Evolutionary conservation across 2,797 vertebrate genomes (phyloP), one percentile per base, ranked within the genome.

Genomic region (Epinephelus awoara): DNA sequence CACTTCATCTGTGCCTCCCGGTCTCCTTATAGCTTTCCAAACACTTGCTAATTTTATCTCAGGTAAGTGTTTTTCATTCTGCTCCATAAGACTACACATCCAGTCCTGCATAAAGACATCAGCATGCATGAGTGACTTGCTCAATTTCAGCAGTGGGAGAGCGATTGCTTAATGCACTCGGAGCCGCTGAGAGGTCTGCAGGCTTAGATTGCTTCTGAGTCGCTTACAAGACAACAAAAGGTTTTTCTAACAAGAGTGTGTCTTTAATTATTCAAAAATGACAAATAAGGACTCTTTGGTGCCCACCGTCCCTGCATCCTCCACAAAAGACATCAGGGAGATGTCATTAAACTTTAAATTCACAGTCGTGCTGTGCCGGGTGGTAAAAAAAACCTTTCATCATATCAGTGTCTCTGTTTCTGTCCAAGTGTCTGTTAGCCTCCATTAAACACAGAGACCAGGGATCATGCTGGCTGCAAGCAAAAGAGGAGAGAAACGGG

Each of bases 201-300:
- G 65, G 66, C 75, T 85, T 18, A 62, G 82, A 88, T 79, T 87
- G 75, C 82, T 59, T 89, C 27, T 3, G 65, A 86, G 89, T 87
- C 85, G 25, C 59, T 80, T 85, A 83, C 85, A 70, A 82, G 75
- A 91, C 87, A 89, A 92, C 90, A 90, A 86, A 91, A 89, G 86
- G 19, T 79, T 89, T 87, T 85, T 81, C 83, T 82, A 85, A 91
- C 90, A 91, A 83, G 85, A 85, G 19, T 8, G 27, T 17, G 49
- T 56, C 65, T 81, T 93, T 83, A 92, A 91, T 92, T 89, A 90
- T 92, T 91, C 49, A 91, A 58, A 91, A 85, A 82, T 84, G 73
- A 92, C 87, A 91, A 91, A 90, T 91, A 88, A 58, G 76, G 68
- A 27, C 46, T 91, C 61, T 81, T 71, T 67, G 72, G 67, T 77